These are phyloP conservation scores for Heliconius sara DNA, from an alignment of 2,888 invertebrate species.

Conservation along the genomic window DNA sequence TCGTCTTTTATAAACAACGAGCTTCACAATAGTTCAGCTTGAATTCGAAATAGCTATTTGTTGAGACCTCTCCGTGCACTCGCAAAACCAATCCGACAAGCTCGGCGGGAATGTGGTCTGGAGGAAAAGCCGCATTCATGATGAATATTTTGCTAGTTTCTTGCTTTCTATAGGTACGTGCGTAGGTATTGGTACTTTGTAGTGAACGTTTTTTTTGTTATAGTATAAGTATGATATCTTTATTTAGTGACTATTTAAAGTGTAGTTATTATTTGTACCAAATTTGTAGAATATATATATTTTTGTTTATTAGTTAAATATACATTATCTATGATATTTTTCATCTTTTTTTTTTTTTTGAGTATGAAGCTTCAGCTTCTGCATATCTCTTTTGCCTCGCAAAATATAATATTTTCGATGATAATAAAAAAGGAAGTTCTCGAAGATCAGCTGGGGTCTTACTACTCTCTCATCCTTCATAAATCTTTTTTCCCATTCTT, in stretches of 20 bases:
- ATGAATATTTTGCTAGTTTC: conserved; percentile 30
- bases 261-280: no score
- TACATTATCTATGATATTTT: no score
- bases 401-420: no score
- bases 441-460: no score
- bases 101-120: conserved; percentile 35
- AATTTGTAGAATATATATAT: no score
- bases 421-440: no score
- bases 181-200: not conserved
- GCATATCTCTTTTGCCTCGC: no score
- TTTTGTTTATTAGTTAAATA: no score
- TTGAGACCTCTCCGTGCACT: conserved; percentile 14
- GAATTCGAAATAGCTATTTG: conserved; percentile 24
- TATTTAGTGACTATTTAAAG: not conserved
- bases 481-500: no score
- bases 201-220: conserved; percentile 20
- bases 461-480: no score
- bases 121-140: conserved; percentile 34
- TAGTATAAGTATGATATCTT: not conserved
- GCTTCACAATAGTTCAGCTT: conserved; percentile 22
- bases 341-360: no score
- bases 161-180: conserved; percentile 21
- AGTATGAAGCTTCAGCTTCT: no score
- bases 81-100: conserved; percentile 30
- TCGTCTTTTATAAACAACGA: not conserved